Evolutionary conservation across 1,140 invertebrate species (phyloP).

Genomic region (Pseudomyrmex dendroicus): DNA sequence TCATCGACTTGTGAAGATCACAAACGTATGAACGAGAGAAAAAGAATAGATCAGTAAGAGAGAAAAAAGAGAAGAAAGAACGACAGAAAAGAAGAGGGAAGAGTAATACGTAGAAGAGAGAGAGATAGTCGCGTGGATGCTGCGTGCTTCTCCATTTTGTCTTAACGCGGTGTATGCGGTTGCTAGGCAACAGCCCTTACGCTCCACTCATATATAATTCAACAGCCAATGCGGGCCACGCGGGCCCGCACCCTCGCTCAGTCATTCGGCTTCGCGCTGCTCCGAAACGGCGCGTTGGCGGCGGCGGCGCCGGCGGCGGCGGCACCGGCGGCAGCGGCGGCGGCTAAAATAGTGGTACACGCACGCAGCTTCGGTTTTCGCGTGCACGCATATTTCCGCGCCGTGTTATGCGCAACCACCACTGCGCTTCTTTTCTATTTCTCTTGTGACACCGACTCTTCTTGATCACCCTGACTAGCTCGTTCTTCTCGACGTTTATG

Average conservation of each 20-base stretch:
- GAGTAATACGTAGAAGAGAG: slow-evolving; percentile 42
- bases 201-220: slow-evolving; percentile 86
- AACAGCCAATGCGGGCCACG: slow-evolving; percentile 85
- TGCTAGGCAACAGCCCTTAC: slow-evolving; percentile 86
- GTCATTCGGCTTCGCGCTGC: slow-evolving; percentile 73
- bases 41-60: slow-evolving; percentile 7
- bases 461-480: slow-evolving; percentile 23
- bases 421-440: slow-evolving; percentile 50
- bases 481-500: not conserved
- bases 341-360: slow-evolving; percentile 62
- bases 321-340: slow-evolving; percentile 48
- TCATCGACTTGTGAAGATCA: slow-evolving; percentile 21
- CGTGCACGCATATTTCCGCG: slow-evolving; percentile 69
- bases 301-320: slow-evolving; percentile 71
- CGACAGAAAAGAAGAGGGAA: slow-evolving; percentile 41
- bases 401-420: not conserved
- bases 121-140: slow-evolving; percentile 65
- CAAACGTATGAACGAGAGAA: not conserved
- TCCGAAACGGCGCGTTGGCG: slow-evolving; percentile 73
- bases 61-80: not conserved
- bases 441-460: slow-evolving; percentile 21
- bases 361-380: slow-evolving; percentile 54
- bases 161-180: slow-evolving; percentile 84
- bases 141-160: slow-evolving; percentile 85
- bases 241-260: slow-evolving; percentile 80